A percentile compares a stretch with the other conserved stretches of the same genome.
These are phyloP conservation scores for Ichneumoninae sp. DNA, from an alignment of 2,888 invertebrate species.

Conservation along the genomic window DNA sequence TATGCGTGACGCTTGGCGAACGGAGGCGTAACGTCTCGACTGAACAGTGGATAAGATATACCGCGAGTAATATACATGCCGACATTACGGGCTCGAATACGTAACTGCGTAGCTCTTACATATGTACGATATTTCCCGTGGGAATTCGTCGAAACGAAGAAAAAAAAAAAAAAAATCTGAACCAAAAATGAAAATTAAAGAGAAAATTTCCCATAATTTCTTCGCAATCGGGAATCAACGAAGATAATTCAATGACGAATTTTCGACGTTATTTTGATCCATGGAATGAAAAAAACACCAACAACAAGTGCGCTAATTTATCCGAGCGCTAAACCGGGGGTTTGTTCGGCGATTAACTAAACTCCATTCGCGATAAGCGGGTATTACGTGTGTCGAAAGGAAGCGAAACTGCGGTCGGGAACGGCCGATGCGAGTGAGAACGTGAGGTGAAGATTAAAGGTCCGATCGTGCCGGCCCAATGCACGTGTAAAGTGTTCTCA, in stretches of 20 bases:
- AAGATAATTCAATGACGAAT: not conserved
- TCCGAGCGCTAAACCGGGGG: not conserved
- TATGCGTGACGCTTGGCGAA: slow-evolving; percentile 62
- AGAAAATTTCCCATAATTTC: not conserved
- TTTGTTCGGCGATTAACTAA: slow-evolving; percentile 11
- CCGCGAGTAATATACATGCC: slow-evolving; percentile 18
- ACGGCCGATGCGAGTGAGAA: slow-evolving; percentile 31
- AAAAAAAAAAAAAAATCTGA: not conserved
- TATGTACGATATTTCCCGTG: slow-evolving; percentile 46
- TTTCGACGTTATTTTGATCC: not conserved
- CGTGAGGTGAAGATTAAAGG: slow-evolving; percentile 62
- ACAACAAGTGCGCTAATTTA: not conserved
- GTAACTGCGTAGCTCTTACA: slow-evolving; percentile 43
- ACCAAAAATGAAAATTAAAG: slow-evolving; percentile 15
- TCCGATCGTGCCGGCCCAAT: not conserved
- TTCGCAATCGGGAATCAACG: not conserved
- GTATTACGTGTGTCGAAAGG: slow-evolving; percentile 33
- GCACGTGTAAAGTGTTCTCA: not conserved
- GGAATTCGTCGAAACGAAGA: slow-evolving; percentile 29
- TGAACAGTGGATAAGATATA: slow-evolving; percentile 52
- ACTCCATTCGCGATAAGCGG: slow-evolving; percentile 17
- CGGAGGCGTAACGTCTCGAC: slow-evolving; percentile 63
- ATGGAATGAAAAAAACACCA: not conserved
- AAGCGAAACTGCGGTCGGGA: slow-evolving; percentile 19
- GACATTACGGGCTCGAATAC: slow-evolving; percentile 44